These are phyloP conservation scores for Caiman crocodilus DNA, from an alignment of 2,797 vertebrate genomes.

Conservation along the genomic window DNA sequence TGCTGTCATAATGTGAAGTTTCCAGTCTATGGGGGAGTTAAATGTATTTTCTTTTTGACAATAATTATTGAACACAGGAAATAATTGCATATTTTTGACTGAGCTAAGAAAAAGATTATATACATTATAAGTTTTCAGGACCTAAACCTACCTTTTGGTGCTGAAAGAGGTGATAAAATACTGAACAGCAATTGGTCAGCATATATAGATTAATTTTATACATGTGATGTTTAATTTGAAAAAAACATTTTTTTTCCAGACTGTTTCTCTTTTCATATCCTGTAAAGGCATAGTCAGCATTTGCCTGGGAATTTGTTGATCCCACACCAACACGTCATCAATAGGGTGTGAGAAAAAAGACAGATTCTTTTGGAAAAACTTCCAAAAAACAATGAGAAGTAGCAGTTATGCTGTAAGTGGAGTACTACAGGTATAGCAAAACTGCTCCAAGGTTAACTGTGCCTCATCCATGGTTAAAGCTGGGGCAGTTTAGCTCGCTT, in stretches of 20 bases:
- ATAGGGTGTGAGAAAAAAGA: background rate
- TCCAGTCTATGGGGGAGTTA: background rate
- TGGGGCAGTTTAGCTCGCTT: too few relatives aligned
- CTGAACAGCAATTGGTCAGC: background rate
- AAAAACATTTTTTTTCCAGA: background rate
- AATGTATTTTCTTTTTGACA: background rate
- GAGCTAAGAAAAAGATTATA: background rate
- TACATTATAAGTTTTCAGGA: background rate
- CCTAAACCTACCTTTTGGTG: background rate
- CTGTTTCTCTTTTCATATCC: background rate
- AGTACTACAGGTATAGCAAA: too few relatives aligned
- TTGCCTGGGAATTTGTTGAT: background rate
- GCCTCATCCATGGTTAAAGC: too few relatives aligned
- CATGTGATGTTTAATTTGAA: background rate
- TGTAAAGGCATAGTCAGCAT: background rate
- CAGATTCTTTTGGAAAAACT: too few relatives aligned
- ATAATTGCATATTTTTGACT: background rate
- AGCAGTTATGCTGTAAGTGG: too few relatives aligned
- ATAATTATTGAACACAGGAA: background rate
- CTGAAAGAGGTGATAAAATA: background rate
- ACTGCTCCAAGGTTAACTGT: too few relatives aligned
- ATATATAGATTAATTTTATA: background rate
- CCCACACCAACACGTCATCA: background rate
- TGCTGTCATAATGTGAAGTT: background rate
- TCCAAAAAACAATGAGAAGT: too few relatives aligned